Conservation (phyloP, 2,888 invertebrate species). For the Lasioglossum lativentre region DNA sequence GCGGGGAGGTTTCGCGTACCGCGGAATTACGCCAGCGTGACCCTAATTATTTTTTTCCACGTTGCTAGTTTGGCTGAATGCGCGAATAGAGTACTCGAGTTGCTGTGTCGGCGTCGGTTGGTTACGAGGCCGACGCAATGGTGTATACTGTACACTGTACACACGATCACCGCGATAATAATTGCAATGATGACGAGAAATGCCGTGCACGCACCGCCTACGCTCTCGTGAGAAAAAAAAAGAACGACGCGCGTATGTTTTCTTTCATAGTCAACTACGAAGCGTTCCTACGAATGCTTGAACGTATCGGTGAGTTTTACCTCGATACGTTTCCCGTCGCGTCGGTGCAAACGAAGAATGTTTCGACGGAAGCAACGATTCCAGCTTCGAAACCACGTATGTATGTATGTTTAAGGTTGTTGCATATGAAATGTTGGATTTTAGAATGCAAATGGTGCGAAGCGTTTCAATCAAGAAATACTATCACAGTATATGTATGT, state of each 20-base stretch:
- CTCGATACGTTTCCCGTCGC: not conserved
- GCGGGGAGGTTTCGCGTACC: slow-evolving; percentile 47
- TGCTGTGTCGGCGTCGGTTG: not conserved
- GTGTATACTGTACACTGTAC: slow-evolving; percentile 10
- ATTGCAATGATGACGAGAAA: slow-evolving; percentile 55
- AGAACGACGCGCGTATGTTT: not conserved
- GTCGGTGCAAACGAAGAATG: not conserved
- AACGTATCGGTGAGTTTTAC: not conserved
- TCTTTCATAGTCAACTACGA: not conserved
- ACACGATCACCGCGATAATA: slow-evolving; percentile 37
- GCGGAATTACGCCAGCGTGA: slow-evolving; percentile 48
- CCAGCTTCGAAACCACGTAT: not conserved
- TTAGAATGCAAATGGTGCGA: no score
- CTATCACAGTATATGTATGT: no score
- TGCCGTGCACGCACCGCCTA: not conserved
- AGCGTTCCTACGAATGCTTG: not conserved
- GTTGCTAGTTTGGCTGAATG: slow-evolving; percentile 33
- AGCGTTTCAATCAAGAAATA: no score
- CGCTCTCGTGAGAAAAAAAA: not conserved
- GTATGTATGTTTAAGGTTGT: no score
- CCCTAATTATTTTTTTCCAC: slow-evolving; percentile 62
- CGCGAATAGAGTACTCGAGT: not conserved
- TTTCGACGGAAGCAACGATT: not conserved
- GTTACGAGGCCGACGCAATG: slow-evolving; percentile 31
- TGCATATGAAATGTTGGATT: no score